A percentile compares a stretch with the other conserved stretches of the same genome.
These are phyloP conservation scores for Lophura nycthemera DNA, from an alignment of 2,113 vertebrate genomes.

Conservation along the genomic window DNA sequence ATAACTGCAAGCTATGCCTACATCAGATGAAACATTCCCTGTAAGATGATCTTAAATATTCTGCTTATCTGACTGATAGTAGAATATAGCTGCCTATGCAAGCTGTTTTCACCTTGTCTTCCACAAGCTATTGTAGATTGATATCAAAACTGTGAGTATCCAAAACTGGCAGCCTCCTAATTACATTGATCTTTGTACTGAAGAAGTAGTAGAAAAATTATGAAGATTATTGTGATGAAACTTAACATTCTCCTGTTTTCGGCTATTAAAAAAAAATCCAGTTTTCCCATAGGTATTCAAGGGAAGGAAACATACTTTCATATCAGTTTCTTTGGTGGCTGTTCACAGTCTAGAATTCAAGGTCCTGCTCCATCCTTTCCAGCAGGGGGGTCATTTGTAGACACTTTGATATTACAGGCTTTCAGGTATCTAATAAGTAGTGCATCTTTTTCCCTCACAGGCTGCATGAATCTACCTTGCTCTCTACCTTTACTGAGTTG, in stretches of 20 bases:
- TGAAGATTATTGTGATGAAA: background rate
- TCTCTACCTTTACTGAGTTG: background rate
- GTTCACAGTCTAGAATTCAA: background rate
- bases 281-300: background rate
- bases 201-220: background rate
- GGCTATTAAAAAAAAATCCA: background rate
- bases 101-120: conserved; percentile 10
- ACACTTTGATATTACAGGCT: background rate
- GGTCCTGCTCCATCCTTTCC: background rate
- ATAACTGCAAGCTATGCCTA: background rate
- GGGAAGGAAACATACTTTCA: background rate
- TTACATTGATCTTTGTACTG: background rate
- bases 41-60: background rate
- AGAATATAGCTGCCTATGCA: background rate
- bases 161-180: background rate
- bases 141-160: background rate
- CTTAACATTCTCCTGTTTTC: background rate
- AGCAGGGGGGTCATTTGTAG: background rate
- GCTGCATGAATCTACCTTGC: background rate
- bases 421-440: background rate
- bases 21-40: background rate
- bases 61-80: background rate
- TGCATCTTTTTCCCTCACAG: background rate
- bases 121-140: background rate
- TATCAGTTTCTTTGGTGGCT: background rate